Conservation (phyloP, 2,888 invertebrate genomes). For the Creontiades dilutus region DNA sequence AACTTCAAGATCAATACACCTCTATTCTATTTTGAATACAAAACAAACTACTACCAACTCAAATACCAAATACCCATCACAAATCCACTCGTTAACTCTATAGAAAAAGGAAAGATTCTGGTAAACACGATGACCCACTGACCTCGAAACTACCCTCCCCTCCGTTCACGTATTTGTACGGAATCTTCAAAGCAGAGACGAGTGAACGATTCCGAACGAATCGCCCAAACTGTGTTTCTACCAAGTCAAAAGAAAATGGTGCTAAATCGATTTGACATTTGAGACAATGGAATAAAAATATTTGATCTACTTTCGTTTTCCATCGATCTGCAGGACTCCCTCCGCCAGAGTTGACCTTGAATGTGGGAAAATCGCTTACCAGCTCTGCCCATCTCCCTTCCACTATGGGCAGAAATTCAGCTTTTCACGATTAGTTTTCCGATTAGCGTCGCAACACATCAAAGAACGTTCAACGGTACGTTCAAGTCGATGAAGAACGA, state of each 20-base stretch:
- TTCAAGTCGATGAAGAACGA: no score
- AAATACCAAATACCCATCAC: background rate
- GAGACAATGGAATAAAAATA: background rate
- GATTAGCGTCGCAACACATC: no score
- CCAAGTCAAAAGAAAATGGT: no score
- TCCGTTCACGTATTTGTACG: background rate
- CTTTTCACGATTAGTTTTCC: no score
- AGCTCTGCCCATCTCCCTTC: background rate
- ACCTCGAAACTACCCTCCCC: background rate
- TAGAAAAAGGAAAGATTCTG: background rate
- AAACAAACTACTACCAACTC: background rate
- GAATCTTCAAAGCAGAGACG: background rate
- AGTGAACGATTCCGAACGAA: background rate
- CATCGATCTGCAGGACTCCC: constrained; percentile 5
- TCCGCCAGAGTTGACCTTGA: constrained; percentile 7
- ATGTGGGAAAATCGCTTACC: background rate
- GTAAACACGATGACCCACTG: background rate
- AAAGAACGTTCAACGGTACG: no score
- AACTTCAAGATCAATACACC: no score
- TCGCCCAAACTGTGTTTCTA: no score
- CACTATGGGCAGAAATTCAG: background rate
- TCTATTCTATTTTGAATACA: background rate
- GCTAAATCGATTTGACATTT: no score
- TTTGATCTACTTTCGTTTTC: constrained; percentile 41
- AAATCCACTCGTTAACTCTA: background rate